These are phyloP conservation scores for Coenonympha glycerion DNA, from an alignment of 2,888 invertebrate genomes.

Conservation along the genomic window DNA sequence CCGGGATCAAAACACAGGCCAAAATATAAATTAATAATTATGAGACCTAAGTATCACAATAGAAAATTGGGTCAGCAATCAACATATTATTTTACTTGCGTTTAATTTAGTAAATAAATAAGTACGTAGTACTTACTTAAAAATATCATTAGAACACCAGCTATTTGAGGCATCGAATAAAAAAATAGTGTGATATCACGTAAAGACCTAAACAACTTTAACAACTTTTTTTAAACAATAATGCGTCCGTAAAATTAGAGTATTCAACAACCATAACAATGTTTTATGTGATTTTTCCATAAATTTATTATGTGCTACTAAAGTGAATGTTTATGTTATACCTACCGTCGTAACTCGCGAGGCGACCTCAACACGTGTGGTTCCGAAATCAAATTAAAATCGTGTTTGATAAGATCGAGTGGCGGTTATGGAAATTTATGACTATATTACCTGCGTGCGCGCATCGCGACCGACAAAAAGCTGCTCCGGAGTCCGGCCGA, in stretches of 20 bases:
- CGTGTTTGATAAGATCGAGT: constrained; percentile 76
- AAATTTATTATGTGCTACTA: constrained; percentile 39
- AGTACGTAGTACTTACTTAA: too few relatives aligned
- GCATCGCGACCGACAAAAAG: constrained; percentile 68
- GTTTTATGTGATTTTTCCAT: constrained; percentile 27
- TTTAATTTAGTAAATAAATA: too few relatives aligned
- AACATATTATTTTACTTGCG: too few relatives aligned
- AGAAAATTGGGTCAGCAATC: too few relatives aligned
- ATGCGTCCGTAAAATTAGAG: constrained; percentile 29
- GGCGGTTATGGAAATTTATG: constrained; percentile 77
- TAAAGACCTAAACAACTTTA: constrained; percentile 17
- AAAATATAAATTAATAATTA: too few relatives aligned
- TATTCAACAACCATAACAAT: constrained; percentile 27
- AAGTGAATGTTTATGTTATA: constrained; percentile 35
- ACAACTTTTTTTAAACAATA: too few relatives aligned
- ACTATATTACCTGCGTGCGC: constrained; percentile 75
- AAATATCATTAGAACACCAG: too few relatives aligned
- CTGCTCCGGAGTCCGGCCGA: constrained; percentile 60
- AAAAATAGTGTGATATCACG: too few relatives aligned
- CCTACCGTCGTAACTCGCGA: constrained; percentile 61
- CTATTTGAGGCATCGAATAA: too few relatives aligned
- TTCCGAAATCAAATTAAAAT: constrained; percentile 75
- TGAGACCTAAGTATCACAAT: too few relatives aligned
- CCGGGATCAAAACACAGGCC: too few relatives aligned
- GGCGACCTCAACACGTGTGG: constrained; percentile 71